A percentile compares a stretch with the other conserved stretches of the same genome.
These are phyloP conservation scores for Aurelia sp. DNA, from an alignment of 30 jellyfish, hydroid and myxozoan genomes.

Conservation along the genomic window DNA sequence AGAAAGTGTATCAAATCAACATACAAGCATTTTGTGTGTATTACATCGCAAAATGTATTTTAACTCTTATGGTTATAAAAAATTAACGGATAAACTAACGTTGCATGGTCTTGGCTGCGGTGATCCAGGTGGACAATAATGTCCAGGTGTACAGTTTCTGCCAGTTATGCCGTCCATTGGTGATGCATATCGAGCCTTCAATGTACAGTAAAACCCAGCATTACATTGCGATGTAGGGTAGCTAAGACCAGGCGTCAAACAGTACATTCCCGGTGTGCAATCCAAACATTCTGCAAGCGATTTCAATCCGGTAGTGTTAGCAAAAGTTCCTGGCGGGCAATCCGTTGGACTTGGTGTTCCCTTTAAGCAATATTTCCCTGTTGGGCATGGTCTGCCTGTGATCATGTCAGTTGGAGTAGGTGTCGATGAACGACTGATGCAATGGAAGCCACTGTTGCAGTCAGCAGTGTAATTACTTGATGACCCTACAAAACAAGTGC, in stretches of 20 bases:
- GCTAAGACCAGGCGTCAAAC: conserved; percentile 77
- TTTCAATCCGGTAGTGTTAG: conserved; percentile 81
- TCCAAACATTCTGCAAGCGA: conserved; percentile 65
- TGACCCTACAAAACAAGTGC: conserved; percentile 70
- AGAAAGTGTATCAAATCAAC: no score
- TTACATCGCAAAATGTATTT: no score
- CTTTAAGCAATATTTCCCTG: conserved; percentile 80
- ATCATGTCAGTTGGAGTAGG: conserved; percentile 88
- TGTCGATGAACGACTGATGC: conserved; percentile 83
- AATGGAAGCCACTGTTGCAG: conserved; percentile 87
- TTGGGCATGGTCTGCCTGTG: conserved; percentile 90
- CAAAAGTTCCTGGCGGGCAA: conserved; percentile 95
- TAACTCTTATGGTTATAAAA: no score
- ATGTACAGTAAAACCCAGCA: conserved; percentile 74
- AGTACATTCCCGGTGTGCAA: conserved; percentile 93
- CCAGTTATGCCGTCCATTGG: conserved; percentile 73
- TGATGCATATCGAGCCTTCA: conserved; percentile 69
- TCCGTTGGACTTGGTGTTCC: conserved; percentile 84
- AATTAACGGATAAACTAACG: conserved; percentile 30
- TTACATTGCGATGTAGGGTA: conserved; percentile 80
- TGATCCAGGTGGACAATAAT: conserved; percentile 90
- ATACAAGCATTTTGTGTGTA: no score
- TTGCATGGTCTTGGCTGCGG: conserved; percentile 90
- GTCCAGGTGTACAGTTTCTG: conserved; percentile 96
- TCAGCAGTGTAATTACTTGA: conserved; percentile 82